Percentiles rank a stretch among this genome's conserved stretches.
Conservation (phyloP, 92 coral and sea anemone species). For the Phenganax subtilis region DNA sequence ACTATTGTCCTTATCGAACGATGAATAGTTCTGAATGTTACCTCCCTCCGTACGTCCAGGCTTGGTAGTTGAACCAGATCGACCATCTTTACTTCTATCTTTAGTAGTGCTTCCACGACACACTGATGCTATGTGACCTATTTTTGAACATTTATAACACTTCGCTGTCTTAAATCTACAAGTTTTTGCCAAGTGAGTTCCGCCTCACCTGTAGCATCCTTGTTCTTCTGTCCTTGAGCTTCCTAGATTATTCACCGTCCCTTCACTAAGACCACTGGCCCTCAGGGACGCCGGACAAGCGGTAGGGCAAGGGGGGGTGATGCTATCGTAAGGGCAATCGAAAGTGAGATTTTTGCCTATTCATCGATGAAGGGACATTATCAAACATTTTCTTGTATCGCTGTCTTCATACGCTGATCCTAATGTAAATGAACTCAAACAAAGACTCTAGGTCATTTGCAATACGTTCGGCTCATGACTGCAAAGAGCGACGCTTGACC, state of each 20-base stretch:
- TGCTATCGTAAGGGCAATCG: too few species aligned
- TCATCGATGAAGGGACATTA: too few species aligned
- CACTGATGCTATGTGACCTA: slow-evolving; percentile 47
- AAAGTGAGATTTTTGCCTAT: too few species aligned
- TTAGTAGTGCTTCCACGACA: slow-evolving; percentile 26
- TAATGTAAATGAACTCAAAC: too few species aligned
- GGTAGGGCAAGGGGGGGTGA: too few species aligned
- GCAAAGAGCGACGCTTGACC: too few species aligned
- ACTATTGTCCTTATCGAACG: background rate
- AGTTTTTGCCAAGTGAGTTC: slow-evolving; percentile 46
- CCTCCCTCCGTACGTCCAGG: slow-evolving; percentile 14
- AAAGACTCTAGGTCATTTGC: too few species aligned
- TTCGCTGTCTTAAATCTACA: slow-evolving; percentile 51
- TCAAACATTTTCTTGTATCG: too few species aligned
- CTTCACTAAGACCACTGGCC: background rate
- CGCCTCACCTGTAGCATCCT: slow-evolving; percentile 44
- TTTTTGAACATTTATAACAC: slow-evolving; percentile 47
- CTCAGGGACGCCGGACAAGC: too few species aligned
- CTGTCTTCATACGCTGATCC: too few species aligned
- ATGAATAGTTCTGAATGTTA: background rate
- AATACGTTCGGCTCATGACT: too few species aligned
- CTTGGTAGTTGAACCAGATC: slow-evolving; percentile 24
- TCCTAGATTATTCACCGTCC: slow-evolving; percentile 16
- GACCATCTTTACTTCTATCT: background rate
- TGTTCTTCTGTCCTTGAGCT: too few species aligned